A percentile compares a stretch with the other conserved stretches of the same genome.
These are phyloP conservation scores for Hydractinia echinata DNA, from an alignment of 30 jellyfish, hydroid and myxozoan genomes.

Conservation along the genomic window DNA sequence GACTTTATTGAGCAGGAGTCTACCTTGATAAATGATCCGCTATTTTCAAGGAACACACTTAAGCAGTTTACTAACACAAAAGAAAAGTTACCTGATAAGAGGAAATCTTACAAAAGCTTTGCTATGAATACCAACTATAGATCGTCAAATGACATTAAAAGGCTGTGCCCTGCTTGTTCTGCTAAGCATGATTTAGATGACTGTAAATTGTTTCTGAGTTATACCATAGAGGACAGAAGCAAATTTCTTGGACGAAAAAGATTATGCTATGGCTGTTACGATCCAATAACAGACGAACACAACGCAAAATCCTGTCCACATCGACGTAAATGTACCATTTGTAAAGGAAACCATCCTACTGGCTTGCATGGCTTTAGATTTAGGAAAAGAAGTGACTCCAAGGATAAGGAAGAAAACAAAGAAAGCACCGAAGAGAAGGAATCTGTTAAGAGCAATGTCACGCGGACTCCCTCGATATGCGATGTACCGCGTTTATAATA, in stretches of 20 bases:
- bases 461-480: too few relatives aligned
- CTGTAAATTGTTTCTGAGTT: slow-evolving; percentile 2
- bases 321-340: slow-evolving; percentile 18
- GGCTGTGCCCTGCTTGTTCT: too few relatives aligned
- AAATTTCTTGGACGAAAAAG: background rate
- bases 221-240: slow-evolving; percentile 25
- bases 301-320: slow-evolving; percentile 14
- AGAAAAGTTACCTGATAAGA: background rate
- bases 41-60: slow-evolving; percentile 22
- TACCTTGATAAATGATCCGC: slow-evolving; percentile 32
- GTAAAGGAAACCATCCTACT: slow-evolving; percentile 30
- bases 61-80: background rate
- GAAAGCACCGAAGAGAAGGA: background rate
- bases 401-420: background rate
- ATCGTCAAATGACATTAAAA: too few relatives aligned
- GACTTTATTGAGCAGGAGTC: slow-evolving; percentile 28
- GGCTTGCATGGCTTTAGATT: slow-evolving; percentile 31
- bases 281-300: background rate
- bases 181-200: too few relatives aligned
- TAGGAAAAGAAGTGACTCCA: background rate
- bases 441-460: slow-evolving; percentile 2
- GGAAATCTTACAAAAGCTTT: background rate
- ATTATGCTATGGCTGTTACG: too few relatives aligned
- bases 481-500: too few relatives aligned
- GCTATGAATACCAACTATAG: too few relatives aligned